Evolutionary conservation across 30 jellyfish, hydroid and myxozoan genomes (phyloP).

Genomic region (Aurelia sp.): DNA sequence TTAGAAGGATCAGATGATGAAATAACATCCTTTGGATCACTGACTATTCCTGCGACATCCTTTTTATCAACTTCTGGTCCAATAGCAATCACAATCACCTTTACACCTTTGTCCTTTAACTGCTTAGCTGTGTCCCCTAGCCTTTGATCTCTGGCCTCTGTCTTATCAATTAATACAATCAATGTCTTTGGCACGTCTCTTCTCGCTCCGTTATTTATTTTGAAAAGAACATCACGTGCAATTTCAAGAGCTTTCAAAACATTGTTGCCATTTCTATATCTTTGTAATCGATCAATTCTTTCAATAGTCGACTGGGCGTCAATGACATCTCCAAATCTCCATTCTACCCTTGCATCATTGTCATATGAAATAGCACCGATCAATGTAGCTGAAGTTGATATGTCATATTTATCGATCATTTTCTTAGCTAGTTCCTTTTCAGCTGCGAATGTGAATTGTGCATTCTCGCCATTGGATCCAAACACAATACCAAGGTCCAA

Average conservation of each 20-base stretch:
- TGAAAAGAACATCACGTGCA: conserved; percentile 43
- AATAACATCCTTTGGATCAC: background rate
- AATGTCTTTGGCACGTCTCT: conserved; percentile 51
- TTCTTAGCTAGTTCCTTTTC: conserved; percentile 34
- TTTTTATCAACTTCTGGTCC: conserved; percentile 26
- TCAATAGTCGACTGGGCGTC: background rate
- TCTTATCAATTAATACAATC: conserved; percentile 38
- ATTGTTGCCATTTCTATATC: conserved; percentile 42
- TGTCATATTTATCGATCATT: conserved; percentile 23
- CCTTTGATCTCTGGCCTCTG: background rate
- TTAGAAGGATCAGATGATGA: conserved; percentile 5
- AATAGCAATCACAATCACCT: conserved; percentile 44
- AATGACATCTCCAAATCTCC: conserved; percentile 21
- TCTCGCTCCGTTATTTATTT: conserved; percentile 64
- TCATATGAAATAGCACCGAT: conserved; percentile 63
- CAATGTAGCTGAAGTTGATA: background rate
- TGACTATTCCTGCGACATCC: conserved; percentile 10
- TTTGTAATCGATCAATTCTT: conserved; percentile 12
- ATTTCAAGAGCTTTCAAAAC: conserved; percentile 39
- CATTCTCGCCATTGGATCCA: conserved; percentile 50
- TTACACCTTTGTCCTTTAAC: conserved; percentile 33
- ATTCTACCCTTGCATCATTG: conserved; percentile 36
- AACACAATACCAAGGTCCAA: conserved; percentile 43
- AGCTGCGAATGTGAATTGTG: conserved; percentile 26
- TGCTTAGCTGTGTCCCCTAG: conserved; percentile 14